Conservation (phyloP, 1,140 invertebrate genomes). For the Chlorops oryzae region DNA sequence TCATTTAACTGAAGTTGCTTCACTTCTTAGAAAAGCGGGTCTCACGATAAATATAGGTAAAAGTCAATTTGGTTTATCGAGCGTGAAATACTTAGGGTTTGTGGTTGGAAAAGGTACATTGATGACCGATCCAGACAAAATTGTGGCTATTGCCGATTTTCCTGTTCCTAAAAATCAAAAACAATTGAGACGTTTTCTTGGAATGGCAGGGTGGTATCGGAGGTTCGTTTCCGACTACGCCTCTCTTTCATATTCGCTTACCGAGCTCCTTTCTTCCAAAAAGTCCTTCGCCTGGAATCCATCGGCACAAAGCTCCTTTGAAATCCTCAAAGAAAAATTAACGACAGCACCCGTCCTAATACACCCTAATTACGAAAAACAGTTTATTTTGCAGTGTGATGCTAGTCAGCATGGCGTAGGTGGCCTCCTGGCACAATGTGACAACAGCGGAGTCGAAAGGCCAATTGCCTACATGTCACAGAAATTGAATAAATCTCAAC, state of each 20-base stretch:
- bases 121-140: constrained; percentile 23
- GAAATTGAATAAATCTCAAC: constrained; percentile 17
- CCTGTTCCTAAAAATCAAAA: constrained; percentile 17
- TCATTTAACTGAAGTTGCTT: constrained; percentile 38
- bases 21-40: constrained; percentile 34
- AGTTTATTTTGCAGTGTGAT: constrained; percentile 29
- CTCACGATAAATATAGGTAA: constrained; percentile 50
- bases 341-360: constrained; percentile 20
- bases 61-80: constrained; percentile 41
- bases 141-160: constrained; percentile 21
- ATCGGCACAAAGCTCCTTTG: constrained; percentile 2
- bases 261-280: constrained; percentile 12
- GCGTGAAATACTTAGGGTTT: constrained; percentile 21
- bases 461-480: constrained; percentile 38
- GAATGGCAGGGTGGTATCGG: constrained; percentile 17
- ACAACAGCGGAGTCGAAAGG: constrained; percentile 17
- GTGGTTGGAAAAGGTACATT: constrained; percentile 17
- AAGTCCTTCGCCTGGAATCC: constrained; percentile 4
- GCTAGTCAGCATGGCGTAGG: constrained; percentile 36
- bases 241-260: constrained; percentile 5
- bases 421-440: constrained; percentile 33
- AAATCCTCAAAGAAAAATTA: constrained; percentile 1
- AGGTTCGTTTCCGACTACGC: constrained; percentile 18
- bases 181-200: constrained; percentile 17
- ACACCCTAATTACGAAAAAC: constrained; percentile 23